Conservation (phyloP, 1,140 invertebrate genomes). For the Sitobion miscanthi region DNA sequence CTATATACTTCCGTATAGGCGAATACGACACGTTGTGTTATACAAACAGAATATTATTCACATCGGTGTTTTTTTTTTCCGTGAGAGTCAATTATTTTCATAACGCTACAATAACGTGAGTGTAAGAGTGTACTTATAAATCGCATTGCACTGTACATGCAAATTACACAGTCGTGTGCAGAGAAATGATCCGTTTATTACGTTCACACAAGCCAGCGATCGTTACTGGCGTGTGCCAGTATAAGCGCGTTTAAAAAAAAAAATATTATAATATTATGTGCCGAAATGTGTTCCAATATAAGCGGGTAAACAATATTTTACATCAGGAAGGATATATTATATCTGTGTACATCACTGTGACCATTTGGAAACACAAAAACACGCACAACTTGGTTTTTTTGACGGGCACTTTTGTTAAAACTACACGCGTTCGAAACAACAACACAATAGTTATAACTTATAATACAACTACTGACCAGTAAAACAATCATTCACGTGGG, state of each 20-base stretch:
- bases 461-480: not conserved
- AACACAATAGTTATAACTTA: not conserved
- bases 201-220: not conserved
- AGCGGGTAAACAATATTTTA: not conserved
- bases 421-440: not conserved
- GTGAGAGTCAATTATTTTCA: not conserved
- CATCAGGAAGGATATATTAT: not conserved
- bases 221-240: not conserved
- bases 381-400: not conserved
- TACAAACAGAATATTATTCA: constrained; percentile 9
- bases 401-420: not conserved
- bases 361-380: not conserved
- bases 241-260: not conserved
- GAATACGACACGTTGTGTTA: not conserved
- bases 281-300: not conserved
- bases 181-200: not conserved
- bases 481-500: not conserved
- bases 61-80: not conserved
- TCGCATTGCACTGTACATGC: not conserved
- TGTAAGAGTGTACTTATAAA: not conserved
- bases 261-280: not conserved
- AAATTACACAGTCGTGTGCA: no score
- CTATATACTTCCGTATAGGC: not conserved
- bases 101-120: not conserved
- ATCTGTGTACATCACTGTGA: no score